Base-by-base conservation (phyloP, 2,113 vertebrate genomes). In the Centropus bengalensis region DNA sequence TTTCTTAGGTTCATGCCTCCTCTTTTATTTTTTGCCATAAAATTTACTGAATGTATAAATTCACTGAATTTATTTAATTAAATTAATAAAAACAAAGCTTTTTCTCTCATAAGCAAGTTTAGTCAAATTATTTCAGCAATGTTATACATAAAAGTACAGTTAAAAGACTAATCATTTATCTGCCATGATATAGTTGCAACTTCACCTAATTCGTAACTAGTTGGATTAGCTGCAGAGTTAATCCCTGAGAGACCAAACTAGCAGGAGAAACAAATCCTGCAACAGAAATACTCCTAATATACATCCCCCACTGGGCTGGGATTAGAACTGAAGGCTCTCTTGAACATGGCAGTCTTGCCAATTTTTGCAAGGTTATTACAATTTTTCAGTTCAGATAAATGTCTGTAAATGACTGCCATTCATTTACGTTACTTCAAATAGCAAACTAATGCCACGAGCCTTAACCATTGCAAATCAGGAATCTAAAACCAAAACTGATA, bases 381-480 rank as follows among this genome's bases (percentile, higher is more conserved):
- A 77, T 70, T 90, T 93, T 67, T 95, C 30, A 91, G 75, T 91
- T 91, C 63, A 79, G 59, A 91, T 82, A 91, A 91, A 77, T 59
- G 44, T 73, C 56, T 87, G 78, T 56, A 79, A 91, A 78, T 64
- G 63, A 47, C 71, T 44, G 77, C 44, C 66, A 56, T 28, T 79
- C 74, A 42, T 79, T 89, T 62, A 58, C 6, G 74, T 62, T 77
- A 71, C 36, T 74, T 84, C 63, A 64, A 82, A 69, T 8, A 87
- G 74, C 28, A 85, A 91, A 84, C 60, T 87, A 87, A 51, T 59
- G 32, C n/a, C 68, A 51, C 63, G 77, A 80, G 85, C 68, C 79
- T 93, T 69, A 86, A 80, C 78, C 91, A 73, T 12, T 88, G 70
- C 85, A 80, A 95, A 96, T 95, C 45, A 55, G 91, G 95, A 90